These are phyloP conservation scores for Gadopsis bispinosus DNA, from an alignment of 2,797 vertebrate genomes.

Conservation along the genomic window DNA sequence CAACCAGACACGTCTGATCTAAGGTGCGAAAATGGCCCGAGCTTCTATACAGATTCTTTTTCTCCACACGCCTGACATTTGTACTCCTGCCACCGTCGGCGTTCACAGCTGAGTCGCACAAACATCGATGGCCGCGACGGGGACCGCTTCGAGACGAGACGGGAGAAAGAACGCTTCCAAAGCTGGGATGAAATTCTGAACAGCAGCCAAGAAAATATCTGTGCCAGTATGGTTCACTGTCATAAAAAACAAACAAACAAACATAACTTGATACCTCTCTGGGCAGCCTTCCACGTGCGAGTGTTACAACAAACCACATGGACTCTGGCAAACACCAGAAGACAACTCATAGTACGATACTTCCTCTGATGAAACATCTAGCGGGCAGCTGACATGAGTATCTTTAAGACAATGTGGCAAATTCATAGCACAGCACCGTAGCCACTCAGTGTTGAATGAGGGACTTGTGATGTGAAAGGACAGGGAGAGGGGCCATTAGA, in stretches of 20 bases:
- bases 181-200: not conserved
- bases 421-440: not conserved
- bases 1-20: not conserved
- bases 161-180: too few relatives aligned
- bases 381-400: not conserved
- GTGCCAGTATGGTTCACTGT: conserved; percentile 7
- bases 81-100: not conserved
- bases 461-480: not conserved
- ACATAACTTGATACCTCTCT: not conserved
- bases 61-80: conserved; percentile 27
- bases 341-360: not conserved
- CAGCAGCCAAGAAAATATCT: not conserved
- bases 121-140: not conserved
- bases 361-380: not conserved
- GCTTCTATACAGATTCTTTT: not conserved
- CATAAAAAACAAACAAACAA: too few relatives aligned
- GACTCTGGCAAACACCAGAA: not conserved
- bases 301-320: not conserved
- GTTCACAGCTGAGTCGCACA: not conserved
- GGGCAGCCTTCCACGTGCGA: not conserved
- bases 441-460: not conserved
- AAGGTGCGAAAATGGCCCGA: conserved; percentile 22
- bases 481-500: not conserved
- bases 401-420: not conserved
- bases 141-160: not conserved